phyloP scores from a whole-genome alignment of 2,113 vertebrate species.

The Bubo blakistoni region DNA sequence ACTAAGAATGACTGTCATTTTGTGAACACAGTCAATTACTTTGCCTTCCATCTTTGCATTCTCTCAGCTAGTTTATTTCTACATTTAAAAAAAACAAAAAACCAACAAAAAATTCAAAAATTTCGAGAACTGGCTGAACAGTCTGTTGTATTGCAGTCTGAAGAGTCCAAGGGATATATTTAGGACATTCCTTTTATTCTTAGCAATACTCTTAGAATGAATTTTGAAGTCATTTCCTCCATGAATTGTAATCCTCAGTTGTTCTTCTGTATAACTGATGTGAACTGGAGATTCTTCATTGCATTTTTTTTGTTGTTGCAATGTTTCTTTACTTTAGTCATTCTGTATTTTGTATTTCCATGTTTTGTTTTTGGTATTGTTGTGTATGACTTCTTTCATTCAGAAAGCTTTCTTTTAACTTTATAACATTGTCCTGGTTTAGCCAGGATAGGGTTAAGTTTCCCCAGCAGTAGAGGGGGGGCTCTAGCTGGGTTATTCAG shows the following conservation, averaged over 20 bases:
- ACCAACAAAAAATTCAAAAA: not conserved
- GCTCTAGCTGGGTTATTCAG: no score
- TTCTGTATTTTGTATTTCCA: not conserved
- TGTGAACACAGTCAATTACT: not conserved
- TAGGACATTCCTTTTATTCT: not conserved
- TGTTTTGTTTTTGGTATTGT: not conserved
- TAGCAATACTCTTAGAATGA: not conserved
- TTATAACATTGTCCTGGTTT: not conserved
- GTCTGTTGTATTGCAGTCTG: not conserved
- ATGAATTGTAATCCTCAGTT: not conserved
- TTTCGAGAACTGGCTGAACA: not conserved
- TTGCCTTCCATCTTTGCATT: not conserved
- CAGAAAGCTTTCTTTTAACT: not conserved
- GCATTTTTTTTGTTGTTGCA: not conserved
- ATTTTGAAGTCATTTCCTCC: not conserved
- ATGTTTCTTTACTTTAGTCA: not conserved
- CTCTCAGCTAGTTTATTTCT: not conserved
- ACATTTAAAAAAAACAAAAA: not conserved
- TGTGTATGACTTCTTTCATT: not conserved
- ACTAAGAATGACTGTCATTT: not conserved
- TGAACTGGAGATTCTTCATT: not conserved
- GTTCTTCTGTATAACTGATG: not conserved
- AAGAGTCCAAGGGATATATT: not conserved
- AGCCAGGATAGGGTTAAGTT: no score
- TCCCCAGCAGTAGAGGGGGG: no score